phyloP scores from a whole-genome alignment of 1,140 invertebrate species.

The Cheumatopsyche charites region DNA sequence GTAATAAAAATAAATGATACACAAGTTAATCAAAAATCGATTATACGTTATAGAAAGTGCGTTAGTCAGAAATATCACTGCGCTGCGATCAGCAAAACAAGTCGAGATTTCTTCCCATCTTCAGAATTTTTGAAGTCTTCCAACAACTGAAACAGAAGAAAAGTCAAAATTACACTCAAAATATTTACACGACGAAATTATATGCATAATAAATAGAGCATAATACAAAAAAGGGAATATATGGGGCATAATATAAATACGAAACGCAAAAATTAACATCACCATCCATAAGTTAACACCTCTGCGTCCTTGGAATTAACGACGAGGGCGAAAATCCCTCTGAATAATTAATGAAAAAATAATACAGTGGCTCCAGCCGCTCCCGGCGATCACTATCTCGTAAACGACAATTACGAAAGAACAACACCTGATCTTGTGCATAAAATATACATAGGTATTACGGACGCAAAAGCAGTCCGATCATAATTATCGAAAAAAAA shows the following conservation, averaged over 20 bases:
- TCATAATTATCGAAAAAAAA: too few species aligned
- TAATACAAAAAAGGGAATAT: too few species aligned
- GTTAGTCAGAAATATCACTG: constrained; percentile 3
- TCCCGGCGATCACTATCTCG: constrained; percentile 24
- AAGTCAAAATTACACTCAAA: too few species aligned
- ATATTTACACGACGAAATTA: too few species aligned
- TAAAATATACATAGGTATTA: constrained; percentile 9
- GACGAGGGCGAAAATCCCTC: constrained; percentile 24
- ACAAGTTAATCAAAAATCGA: too few species aligned
- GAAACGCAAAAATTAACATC: too few species aligned
- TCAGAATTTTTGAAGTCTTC: constrained; percentile 71
- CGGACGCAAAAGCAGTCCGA: too few species aligned
- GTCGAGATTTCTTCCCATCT: constrained; percentile 64
- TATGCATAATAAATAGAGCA: too few species aligned
- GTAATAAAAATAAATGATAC: too few species aligned
- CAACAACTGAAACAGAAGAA: constrained; percentile 61
- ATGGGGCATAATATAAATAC: too few species aligned
- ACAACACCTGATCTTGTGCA: constrained; percentile 31
- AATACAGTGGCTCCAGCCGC: constrained; percentile 18
- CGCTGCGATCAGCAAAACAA: constrained; percentile 59
- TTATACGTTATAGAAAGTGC: too few species aligned
- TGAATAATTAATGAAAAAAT: constrained; percentile 37
- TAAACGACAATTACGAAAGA: constrained; percentile 26
- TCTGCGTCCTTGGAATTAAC: constrained; percentile 4
- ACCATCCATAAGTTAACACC: neutral